Base-by-base conservation (phyloP, 1,140 invertebrate species). In the Drosophila auraria region DNA sequence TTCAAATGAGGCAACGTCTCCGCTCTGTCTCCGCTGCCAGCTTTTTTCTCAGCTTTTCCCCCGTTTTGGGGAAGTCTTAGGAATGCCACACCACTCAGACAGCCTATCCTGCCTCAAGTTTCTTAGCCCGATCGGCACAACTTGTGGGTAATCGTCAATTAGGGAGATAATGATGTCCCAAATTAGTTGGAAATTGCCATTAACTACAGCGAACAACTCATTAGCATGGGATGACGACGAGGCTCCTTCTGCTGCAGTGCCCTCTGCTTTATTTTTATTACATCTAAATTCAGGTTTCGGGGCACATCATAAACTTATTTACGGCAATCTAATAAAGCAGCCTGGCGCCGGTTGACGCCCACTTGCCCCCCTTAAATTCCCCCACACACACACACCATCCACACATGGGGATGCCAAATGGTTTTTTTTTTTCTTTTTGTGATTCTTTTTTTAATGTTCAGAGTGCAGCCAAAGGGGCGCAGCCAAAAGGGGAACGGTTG, bases 311-410 rank as follows among this genome's bases (percentile, higher is more conserved):
- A 84, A 81, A 87, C 81, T 81, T 89, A 89, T 87, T 87, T 87
- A 89, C 84, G 80, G 86, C 84, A 89, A 87, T 87, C 84, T 87
- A 87, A 87, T 87, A 87, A 87, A 87, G 56, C 84, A 84, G 73
- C 73, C 20, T 65, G 84, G 84, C 86, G 84, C 84, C 84, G 86
- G 84, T 84, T 73, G 68, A 82, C 81, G 76, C 80, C 72, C 72
- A 81, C 78, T 49, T 40, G 8, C 17, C 33, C 33, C 54, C 54
- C 14, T 23, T 6, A 49, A 49, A 3, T 25, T 20, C 30, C 17
- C 45, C 45, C 45, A 20, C 53, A 54, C 36, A 49, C 58, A 58
- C 30, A 70, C 47, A 64, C 30, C 30, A 45, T 50, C 36, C 17
- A 33, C 59, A 50, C 45, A 59, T 53, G 73, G 23, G 20, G 30